These are phyloP conservation scores for Elgonia sp. DNA, from an alignment of 2,888 invertebrate species.

Conservation along the genomic window DNA sequence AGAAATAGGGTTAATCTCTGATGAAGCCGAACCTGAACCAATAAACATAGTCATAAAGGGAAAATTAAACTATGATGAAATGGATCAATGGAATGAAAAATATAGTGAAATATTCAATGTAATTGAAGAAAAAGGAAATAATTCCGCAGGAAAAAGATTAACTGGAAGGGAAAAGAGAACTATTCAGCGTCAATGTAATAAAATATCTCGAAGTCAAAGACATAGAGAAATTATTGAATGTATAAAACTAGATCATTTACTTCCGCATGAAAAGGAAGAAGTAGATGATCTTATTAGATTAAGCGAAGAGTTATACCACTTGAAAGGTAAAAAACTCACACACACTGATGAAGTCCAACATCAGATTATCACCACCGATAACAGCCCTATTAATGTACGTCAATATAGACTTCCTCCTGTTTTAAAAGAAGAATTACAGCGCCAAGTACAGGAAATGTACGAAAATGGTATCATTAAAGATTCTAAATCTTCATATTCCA, in stretches of 20 bases:
- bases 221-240: background rate
- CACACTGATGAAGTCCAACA: background rate
- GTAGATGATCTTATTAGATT: background rate
- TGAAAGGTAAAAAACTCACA: background rate
- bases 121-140: background rate
- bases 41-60: too few species aligned
- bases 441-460: background rate
- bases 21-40: too few species aligned
- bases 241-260: background rate
- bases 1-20: background rate
- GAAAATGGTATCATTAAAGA: constrained; percentile 13
- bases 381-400: background rate
- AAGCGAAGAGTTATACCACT: background rate
- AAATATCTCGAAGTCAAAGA: background rate
- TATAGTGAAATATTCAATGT: too few species aligned
- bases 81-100: too few species aligned
- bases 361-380: background rate
- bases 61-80: too few species aligned
- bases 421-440: constrained; percentile 12
- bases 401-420: constrained; percentile 7
- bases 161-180: background rate
- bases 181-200: too few species aligned
- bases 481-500: constrained; percentile 15
- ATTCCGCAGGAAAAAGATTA: background rate
- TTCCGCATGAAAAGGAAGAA: background rate